Evolutionary conservation across 2,888 invertebrate genomes (phyloP).

Genomic region (Oligia latruncula): DNA sequence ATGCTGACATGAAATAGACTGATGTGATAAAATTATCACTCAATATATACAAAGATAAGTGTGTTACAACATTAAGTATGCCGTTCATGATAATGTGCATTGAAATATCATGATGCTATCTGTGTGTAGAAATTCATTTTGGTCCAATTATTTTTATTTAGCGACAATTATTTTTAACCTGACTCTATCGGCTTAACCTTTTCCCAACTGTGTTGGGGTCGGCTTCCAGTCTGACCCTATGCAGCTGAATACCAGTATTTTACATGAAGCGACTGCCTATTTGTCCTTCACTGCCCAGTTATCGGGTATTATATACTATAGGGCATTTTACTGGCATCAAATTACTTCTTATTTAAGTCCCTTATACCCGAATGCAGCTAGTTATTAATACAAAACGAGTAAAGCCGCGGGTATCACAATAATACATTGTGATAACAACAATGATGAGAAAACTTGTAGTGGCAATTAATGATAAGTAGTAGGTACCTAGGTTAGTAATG

Average conservation of each 20-base stretch:
- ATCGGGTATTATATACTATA: too few relatives aligned
- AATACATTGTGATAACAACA: neutral
- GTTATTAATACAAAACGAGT: neutral
- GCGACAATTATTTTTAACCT: neutral
- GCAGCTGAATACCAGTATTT: too few relatives aligned
- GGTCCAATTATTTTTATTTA: neutral
- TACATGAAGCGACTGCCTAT: too few relatives aligned
- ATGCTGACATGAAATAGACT: neutral
- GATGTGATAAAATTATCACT: constrained; percentile 15
- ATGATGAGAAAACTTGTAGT: constrained; percentile 2
- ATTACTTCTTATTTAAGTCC: neutral
- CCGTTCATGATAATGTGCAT: neutral
- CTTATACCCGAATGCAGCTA: neutral
- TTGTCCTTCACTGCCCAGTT: too few relatives aligned
- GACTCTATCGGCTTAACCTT: too few relatives aligned
- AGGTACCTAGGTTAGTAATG: neutral
- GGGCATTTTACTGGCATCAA: neutral
- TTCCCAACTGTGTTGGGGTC: too few relatives aligned
- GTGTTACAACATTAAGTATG: neutral
- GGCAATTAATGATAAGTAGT: constrained; percentile 16
- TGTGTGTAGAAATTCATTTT: neutral
- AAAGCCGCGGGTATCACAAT: neutral
- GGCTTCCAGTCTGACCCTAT: too few relatives aligned
- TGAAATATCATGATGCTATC: neutral
- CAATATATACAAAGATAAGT: constrained; percentile 7